Conservation (phyloP, 2,797 vertebrate genomes). For the Argentina silus region DNA sequence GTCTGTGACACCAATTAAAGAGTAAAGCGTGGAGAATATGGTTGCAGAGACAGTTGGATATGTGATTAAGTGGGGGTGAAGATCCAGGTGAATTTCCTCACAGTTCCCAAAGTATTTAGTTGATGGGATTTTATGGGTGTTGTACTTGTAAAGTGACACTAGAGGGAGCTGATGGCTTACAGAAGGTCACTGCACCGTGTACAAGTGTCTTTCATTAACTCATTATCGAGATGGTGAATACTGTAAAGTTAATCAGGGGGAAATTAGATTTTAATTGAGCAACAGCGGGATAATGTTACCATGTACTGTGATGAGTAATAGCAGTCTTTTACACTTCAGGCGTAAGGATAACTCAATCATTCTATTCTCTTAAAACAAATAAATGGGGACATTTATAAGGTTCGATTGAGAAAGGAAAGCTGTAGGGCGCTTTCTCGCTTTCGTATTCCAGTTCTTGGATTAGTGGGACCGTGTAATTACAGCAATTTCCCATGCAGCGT, state of each 20-base stretch:
- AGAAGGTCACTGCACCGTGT: conserved; percentile 3
- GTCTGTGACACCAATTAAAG: no score
- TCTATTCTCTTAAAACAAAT: conserved; percentile 25
- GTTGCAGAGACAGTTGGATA: not conserved
- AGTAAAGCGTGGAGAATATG: no score
- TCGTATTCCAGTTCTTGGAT: conserved; percentile 17
- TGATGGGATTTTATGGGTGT: not conserved
- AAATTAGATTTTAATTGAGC: conserved; percentile 24
- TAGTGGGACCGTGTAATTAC: conserved; percentile 49
- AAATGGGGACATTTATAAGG: conserved; percentile 18
- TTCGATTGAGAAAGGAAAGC: conserved; percentile 17
- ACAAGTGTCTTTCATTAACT: not conserved
- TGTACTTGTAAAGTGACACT: conserved; percentile 33
- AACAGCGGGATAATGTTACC: conserved; percentile 30
- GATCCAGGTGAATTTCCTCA: not conserved
- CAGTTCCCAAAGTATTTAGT: not conserved
- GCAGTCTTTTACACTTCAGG: conserved; percentile 16
- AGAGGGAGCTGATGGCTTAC: conserved; percentile 51
- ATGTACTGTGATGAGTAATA: conserved; percentile 17
- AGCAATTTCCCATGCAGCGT: conserved; percentile 53
- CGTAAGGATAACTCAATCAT: not conserved
- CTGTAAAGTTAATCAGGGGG: conserved; percentile 4
- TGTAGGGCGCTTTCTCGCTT: conserved; percentile 8
- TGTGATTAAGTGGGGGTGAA: not conserved
- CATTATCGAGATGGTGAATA: not conserved